A percentile compares a stretch with the other conserved stretches of the same genome.
Evolutionary conservation across 2,888 invertebrate species (phyloP).

Genomic region (Spicauda simplicius): DNA sequence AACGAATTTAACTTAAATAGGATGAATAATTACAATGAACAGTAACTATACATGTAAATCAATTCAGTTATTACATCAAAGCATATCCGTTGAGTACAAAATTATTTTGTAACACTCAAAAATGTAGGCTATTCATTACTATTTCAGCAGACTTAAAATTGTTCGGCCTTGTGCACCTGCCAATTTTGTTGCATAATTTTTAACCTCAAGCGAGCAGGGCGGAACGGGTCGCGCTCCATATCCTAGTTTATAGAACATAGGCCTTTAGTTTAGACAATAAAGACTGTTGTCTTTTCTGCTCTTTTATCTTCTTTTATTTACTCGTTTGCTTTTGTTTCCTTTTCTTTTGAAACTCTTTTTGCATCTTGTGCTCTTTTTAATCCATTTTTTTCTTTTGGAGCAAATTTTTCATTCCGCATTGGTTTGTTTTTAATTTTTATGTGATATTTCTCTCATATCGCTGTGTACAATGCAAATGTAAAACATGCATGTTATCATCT

Average conservation of each 20-base stretch:
- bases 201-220: conserved; percentile 17
- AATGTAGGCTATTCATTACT: conserved; percentile 17
- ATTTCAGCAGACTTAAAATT: conserved; percentile 27
- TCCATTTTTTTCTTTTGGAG: conserved; percentile 18
- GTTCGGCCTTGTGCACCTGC: conserved; percentile 28
- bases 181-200: conserved; percentile 36
- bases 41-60: too few species aligned
- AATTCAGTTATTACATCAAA: too few species aligned
- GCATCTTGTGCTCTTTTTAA: conserved; percentile 32
- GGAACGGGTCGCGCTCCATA: conserved; percentile 31
- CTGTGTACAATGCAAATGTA: too few species aligned
- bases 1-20: too few species aligned
- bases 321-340: conserved; percentile 33
- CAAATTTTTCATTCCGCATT: conserved; percentile 17
- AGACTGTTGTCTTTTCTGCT: conserved; percentile 30
- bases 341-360: conserved; percentile 31
- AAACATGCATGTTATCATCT: too few species aligned
- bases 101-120: too few species aligned
- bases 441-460: neutral
- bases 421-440: neutral
- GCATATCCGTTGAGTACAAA: too few species aligned
- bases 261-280: conserved; percentile 34
- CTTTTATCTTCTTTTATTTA: conserved; percentile 31
- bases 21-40: too few species aligned
- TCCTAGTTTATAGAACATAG: conserved; percentile 30